Conservation (phyloP, 2,888 invertebrate species). For the Xestia rhomboidea region DNA sequence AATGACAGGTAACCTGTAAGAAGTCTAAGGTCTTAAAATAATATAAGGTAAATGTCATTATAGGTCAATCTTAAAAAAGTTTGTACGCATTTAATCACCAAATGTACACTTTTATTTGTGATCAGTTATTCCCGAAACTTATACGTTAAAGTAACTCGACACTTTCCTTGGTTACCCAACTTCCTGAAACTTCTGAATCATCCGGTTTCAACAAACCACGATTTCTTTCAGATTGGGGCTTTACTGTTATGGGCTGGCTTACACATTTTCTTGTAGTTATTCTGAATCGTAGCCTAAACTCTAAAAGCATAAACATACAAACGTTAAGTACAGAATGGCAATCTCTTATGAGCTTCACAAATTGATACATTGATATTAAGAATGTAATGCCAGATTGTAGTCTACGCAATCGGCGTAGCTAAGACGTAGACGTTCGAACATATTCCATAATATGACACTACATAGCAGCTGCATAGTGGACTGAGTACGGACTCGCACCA, state of each 20-base stretch:
- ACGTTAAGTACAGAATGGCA: neutral
- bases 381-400: neutral
- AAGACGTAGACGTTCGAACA: neutral
- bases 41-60: no score
- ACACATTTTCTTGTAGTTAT: neutral
- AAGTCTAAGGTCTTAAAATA: no score
- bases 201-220: conserved; percentile 6
- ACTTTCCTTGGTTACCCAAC: conserved; percentile 33
- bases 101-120: no score
- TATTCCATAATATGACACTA: neutral
- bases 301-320: neutral
- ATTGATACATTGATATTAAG: neutral
- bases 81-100: no score
- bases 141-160: conserved; percentile 38
- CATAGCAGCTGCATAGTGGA: neutral
- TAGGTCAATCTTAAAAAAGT: no score
- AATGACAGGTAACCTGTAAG: no score
- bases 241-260: neutral
- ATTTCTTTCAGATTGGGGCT: conserved; percentile 12
- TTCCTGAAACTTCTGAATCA: conserved; percentile 40
- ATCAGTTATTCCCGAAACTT: neutral
- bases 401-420: neutral
- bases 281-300: neutral
- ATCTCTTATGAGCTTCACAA: no score
- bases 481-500: neutral